A percentile compares a stretch with the other conserved stretches of the same genome.
Conservation (phyloP, 2,888 invertebrate genomes). For the Amaurobius ferox region DNA sequence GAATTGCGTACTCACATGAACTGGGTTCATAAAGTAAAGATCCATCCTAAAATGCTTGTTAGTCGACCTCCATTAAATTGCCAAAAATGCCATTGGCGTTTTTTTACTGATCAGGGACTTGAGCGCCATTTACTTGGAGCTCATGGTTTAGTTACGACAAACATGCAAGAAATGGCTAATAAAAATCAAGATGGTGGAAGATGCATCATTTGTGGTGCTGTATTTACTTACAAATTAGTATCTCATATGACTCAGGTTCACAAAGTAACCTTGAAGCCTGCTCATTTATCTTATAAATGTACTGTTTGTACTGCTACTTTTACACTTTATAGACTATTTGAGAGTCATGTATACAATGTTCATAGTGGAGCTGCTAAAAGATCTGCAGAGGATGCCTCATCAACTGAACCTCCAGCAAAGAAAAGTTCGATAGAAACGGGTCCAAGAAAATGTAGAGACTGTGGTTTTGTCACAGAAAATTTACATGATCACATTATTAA, state of each 20-base stretch:
- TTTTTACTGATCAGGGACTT: constrained; percentile 97
- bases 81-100: constrained; percentile 96
- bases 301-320: constrained; percentile 96
- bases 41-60: constrained; percentile 96
- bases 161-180: constrained; percentile 96
- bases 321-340: constrained; percentile 96
- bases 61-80: constrained; percentile 95
- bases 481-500: constrained; percentile 72
- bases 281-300: constrained; percentile 95
- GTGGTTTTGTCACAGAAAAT: constrained; percentile 63
- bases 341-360: constrained; percentile 94
- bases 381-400: constrained; percentile 41
- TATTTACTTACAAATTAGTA: constrained; percentile 94
- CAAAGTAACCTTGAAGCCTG: constrained; percentile 92
- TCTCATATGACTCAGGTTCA: constrained; percentile 95
- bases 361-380: constrained; percentile 84
- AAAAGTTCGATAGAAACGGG: constrained; percentile 14
- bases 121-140: constrained; percentile 95
- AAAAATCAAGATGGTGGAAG: constrained; percentile 95
- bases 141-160: constrained; percentile 95
- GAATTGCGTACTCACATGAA: constrained; percentile 97
- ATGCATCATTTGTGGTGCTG: constrained; percentile 96
- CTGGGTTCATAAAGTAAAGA: constrained; percentile 98
- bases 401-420: constrained; percentile 40
- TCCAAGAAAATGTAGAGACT: constrained; percentile 66